These are phyloP conservation scores for Hemithea aestivaria DNA, from an alignment of 2,888 invertebrate genomes.

Conservation along the genomic window DNA sequence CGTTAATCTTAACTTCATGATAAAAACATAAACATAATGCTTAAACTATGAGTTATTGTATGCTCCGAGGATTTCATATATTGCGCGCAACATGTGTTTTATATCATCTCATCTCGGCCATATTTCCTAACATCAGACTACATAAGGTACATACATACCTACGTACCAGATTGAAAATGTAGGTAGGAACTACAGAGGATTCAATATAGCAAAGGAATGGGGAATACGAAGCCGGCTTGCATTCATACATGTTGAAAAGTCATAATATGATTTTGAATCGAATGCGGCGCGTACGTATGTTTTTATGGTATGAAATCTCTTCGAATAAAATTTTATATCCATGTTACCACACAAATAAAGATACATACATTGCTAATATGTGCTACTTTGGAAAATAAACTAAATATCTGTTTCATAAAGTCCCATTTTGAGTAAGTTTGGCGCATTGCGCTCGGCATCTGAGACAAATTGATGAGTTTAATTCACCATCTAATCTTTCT, in stretches of 20 bases:
- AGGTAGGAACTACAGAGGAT: constrained; percentile 57
- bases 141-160: constrained; percentile 32
- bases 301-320: constrained; percentile 53
- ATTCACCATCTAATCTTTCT: no score
- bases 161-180: constrained; percentile 63
- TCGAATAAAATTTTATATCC: constrained; percentile 54
- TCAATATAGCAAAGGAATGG: constrained; percentile 66
- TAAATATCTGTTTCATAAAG: no score
- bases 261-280: constrained; percentile 70
- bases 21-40: constrained; percentile 12
- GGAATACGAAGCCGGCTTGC: constrained; percentile 59
- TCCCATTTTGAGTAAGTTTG: no score
- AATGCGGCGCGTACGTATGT: constrained; percentile 57
- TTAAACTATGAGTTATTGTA: constrained; percentile 65
- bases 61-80: constrained; percentile 50
- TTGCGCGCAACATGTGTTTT: constrained; percentile 65
- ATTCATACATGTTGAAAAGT: constrained; percentile 69
- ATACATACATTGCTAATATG: no score
- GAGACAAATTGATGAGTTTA: no score
- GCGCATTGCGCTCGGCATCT: no score
- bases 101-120: constrained; percentile 57
- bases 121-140: constrained; percentile 59
- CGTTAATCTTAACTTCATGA: neutral
- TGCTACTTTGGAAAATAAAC: no score
- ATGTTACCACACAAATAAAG: constrained; percentile 27